Percentiles rank a stretch among this genome's conserved stretches.
These are phyloP conservation scores for Cryptocephalus moraei DNA, from an alignment of 2,888 invertebrate species.

Conservation along the genomic window DNA sequence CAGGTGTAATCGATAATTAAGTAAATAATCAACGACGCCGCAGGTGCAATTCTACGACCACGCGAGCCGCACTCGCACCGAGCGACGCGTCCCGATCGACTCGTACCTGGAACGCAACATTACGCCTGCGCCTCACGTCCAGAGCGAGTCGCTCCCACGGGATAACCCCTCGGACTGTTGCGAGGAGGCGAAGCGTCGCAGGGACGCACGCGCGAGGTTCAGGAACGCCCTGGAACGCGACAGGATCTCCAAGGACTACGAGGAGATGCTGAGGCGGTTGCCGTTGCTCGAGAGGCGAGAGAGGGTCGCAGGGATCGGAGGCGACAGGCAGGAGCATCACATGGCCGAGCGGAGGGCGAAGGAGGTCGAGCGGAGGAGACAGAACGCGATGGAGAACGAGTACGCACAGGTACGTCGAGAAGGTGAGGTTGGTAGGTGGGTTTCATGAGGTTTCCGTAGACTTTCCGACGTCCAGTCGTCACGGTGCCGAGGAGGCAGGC, in stretches of 20 bases:
- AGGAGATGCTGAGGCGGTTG: constrained; percentile 39
- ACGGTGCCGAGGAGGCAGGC: constrained; percentile 24
- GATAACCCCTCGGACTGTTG: no score
- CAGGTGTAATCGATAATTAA: no score
- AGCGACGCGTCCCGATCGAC: no score
- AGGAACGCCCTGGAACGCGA: constrained; percentile 42
- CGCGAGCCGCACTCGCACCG: no score
- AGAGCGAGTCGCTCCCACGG: no score
- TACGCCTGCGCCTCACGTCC: no score
- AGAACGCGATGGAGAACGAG: constrained; percentile 39
- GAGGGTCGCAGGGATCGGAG: constrained; percentile 27
- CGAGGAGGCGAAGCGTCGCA: background rate
- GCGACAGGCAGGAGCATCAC: constrained; percentile 33
- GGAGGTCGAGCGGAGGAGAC: constrained; percentile 36
- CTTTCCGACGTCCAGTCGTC: constrained; percentile 14
- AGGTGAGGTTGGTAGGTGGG: no score
- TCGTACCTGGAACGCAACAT: no score
- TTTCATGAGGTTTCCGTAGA: no score
- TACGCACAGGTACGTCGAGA: no score
- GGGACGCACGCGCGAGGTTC: constrained; percentile 35
- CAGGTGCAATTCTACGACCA: no score
- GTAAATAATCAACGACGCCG: no score
- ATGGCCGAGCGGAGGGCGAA: constrained; percentile 37
- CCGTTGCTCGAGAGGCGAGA: constrained; percentile 35
- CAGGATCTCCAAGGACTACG: constrained; percentile 41